These are phyloP conservation scores for Hyles euphorbiae DNA, from an alignment of 1,140 invertebrate species.

Conservation along the genomic window DNA sequence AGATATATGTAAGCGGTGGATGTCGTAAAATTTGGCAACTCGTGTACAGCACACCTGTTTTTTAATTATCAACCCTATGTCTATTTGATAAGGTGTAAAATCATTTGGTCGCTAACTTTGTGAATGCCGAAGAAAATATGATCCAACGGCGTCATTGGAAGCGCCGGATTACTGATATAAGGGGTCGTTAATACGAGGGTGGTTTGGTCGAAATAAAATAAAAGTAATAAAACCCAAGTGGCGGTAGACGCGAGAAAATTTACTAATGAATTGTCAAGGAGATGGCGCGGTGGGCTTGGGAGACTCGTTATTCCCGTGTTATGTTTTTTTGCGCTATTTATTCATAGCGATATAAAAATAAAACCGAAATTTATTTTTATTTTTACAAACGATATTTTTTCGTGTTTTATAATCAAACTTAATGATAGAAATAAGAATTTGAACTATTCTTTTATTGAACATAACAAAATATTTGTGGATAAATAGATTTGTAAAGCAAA, in stretches of 20 bases:
- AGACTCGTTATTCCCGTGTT: too few relatives aligned
- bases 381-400: too few relatives aligned
- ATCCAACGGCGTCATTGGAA: slow-evolving; percentile 6
- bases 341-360: too few relatives aligned
- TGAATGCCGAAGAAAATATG: slow-evolving; percentile 6
- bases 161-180: slow-evolving; percentile 7
- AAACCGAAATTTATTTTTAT: too few relatives aligned
- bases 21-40: slow-evolving; percentile 14
- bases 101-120: not conserved
- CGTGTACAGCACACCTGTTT: slow-evolving; percentile 1
- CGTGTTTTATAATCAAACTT: too few relatives aligned
- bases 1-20: slow-evolving; percentile 18
- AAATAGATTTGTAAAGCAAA: too few relatives aligned
- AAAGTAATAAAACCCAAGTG: slow-evolving; percentile 6
- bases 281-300: too few relatives aligned
- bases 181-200: slow-evolving; percentile 6
- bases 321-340: too few relatives aligned
- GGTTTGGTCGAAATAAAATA: slow-evolving; percentile 5
- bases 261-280: slow-evolving; percentile 1
- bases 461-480: too few relatives aligned
- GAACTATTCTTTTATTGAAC: too few relatives aligned
- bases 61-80: not conserved
- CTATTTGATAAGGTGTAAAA: not conserved
- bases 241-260: slow-evolving; percentile 1
- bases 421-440: too few relatives aligned